These are phyloP conservation scores for Pavo muticus DNA, from an alignment of 2,113 vertebrate species.

Conservation along the genomic window DNA sequence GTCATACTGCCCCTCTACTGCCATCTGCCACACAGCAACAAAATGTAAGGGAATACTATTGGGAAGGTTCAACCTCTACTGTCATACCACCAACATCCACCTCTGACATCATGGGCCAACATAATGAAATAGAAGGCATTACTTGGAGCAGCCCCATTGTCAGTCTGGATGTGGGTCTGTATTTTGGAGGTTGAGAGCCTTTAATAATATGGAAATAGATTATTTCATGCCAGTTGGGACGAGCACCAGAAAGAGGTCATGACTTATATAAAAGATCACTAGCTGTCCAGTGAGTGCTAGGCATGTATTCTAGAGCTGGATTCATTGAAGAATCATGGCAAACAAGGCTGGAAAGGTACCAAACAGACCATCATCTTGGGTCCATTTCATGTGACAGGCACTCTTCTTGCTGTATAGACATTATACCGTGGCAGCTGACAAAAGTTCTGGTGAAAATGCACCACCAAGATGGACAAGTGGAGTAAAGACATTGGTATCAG, in stretches of 20 bases:
- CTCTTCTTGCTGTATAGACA: neutral
- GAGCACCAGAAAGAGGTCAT: neutral
- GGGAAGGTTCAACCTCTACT: neutral
- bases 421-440: neutral
- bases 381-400: neutral
- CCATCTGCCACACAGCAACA: neutral
- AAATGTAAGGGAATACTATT: neutral
- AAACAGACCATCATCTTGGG: neutral
- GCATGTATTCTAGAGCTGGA: neutral
- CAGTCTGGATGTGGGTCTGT: neutral
- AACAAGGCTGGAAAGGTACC: neutral
- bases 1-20: neutral
- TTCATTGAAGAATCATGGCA: neutral
- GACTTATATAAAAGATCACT: neutral
- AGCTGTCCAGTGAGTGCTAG: neutral
- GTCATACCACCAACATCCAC: neutral
- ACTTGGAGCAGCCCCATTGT: neutral
- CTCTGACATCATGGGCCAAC: too few species aligned
- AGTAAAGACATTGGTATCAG: neutral
- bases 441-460: neutral
- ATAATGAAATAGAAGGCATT: too few species aligned
- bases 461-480: neutral
- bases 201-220: neutral
- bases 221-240: neutral
- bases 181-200: neutral